Evolutionary conservation across 2,888 invertebrate species (phyloP).

Genomic region (Drosophila limbata): DNA sequence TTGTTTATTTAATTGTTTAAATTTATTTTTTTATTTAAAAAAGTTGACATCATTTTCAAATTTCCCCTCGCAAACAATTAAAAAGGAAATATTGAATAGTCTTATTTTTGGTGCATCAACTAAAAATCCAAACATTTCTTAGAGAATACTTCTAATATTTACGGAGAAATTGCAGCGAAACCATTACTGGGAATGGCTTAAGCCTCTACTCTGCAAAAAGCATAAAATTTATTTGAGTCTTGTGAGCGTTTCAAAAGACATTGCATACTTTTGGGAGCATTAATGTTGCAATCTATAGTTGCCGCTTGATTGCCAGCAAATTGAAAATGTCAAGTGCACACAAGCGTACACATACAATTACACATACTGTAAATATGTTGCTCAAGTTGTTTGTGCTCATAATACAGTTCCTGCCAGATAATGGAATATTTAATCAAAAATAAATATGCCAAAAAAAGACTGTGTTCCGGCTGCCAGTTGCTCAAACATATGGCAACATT

Average conservation of each 20-base stretch:
- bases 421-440: constrained; percentile 27
- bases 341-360: constrained; percentile 13
- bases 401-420: constrained; percentile 13
- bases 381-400: constrained; percentile 20
- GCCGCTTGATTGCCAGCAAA: constrained; percentile 71
- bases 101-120: too few relatives aligned
- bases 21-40: too few relatives aligned
- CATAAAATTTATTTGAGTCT: not conserved
- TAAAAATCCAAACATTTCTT: too few relatives aligned
- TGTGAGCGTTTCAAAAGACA: constrained; percentile 6
- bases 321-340: constrained; percentile 75
- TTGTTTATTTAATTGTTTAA: too few relatives aligned
- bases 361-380: constrained; percentile 4
- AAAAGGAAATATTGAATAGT: too few relatives aligned
- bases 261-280: constrained; percentile 38
- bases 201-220: not conserved
- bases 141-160: not conserved
- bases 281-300: constrained; percentile 66
- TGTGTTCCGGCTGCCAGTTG: not conserved
- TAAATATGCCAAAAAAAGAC: constrained; percentile 4
- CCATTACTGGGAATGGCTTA: not conserved
- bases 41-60: too few relatives aligned
- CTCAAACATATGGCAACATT: not conserved
- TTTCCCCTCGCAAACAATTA: too few relatives aligned
- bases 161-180: not conserved